A percentile compares a stretch with the other conserved stretches of the same genome.
Evolutionary conservation across 2,797 vertebrate species (phyloP).

Genomic region (Mormyrus hasselquistii): DNA sequence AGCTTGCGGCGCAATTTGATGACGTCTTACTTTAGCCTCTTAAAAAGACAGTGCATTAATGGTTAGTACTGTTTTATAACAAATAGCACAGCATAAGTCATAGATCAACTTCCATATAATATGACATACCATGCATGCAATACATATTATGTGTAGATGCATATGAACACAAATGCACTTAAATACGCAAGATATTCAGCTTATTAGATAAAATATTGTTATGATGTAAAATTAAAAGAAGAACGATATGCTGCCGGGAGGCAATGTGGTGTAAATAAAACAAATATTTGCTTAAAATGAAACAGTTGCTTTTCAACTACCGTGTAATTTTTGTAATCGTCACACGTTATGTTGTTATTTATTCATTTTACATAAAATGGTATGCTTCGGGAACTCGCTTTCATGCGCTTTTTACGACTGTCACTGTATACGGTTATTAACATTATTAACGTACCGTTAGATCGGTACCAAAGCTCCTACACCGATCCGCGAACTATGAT

Average conservation of each 20-base stretch:
- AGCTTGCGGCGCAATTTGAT: slow-evolving; percentile 16
- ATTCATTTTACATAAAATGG: neutral
- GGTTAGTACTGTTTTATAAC: neutral
- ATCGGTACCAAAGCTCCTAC: neutral
- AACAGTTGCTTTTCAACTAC: neutral
- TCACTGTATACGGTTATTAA: neutral
- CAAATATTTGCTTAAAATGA: neutral
- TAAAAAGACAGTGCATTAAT: slow-evolving; percentile 20
- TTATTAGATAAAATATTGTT: neutral
- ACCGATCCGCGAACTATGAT: neutral
- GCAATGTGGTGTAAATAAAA: neutral
- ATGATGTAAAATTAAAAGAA: neutral
- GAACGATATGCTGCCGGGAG: neutral
- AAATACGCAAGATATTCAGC: too few relatives aligned
- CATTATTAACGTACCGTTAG: neutral
- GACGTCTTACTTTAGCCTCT: neutral
- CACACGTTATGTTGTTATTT: neutral
- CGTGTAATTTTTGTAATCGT: neutral
- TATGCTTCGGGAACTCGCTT: neutral
- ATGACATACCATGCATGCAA: neutral
- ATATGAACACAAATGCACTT: neutral
- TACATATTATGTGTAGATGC: neutral
- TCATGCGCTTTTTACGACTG: neutral
- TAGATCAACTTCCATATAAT: neutral
- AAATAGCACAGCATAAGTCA: neutral